Conservation (phyloP, 1,140 invertebrate species). For the Samia ricini region DNA sequence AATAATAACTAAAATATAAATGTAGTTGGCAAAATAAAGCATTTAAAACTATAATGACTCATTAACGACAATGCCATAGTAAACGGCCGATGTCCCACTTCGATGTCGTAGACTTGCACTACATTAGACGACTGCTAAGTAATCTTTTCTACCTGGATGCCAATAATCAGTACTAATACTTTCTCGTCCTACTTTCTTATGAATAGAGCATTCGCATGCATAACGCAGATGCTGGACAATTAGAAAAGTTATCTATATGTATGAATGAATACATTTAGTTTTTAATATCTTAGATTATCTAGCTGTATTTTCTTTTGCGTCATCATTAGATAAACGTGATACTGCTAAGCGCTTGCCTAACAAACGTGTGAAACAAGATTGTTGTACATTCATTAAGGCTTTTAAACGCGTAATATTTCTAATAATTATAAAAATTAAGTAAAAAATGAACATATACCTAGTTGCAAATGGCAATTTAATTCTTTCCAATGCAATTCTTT, state of each 20-base stretch:
- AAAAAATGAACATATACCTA: no score
- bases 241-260: background rate
- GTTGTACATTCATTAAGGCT: no score
- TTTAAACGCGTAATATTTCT: no score
- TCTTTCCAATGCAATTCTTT: no score
- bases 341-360: no score
- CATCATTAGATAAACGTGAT: no score
- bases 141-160: slow-evolving; percentile 6
- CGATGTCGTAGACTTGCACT: slow-evolving; percentile 40
- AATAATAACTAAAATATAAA: background rate
- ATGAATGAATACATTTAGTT: no score
- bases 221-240: background rate
- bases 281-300: no score
- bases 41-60: slow-evolving; percentile 52
- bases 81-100: slow-evolving; percentile 72
- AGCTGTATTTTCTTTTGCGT: no score
- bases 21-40: slow-evolving; percentile 26
- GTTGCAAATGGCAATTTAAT: no score
- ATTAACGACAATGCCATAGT: slow-evolving; percentile 46
- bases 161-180: background rate
- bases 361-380: no score
- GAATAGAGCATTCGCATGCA: background rate
- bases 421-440: no score
- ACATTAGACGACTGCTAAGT: slow-evolving; percentile 23
- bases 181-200: background rate